phyloP scores from a whole-genome alignment of 2,888 invertebrate genomes.

The Cabera pusaria region DNA sequence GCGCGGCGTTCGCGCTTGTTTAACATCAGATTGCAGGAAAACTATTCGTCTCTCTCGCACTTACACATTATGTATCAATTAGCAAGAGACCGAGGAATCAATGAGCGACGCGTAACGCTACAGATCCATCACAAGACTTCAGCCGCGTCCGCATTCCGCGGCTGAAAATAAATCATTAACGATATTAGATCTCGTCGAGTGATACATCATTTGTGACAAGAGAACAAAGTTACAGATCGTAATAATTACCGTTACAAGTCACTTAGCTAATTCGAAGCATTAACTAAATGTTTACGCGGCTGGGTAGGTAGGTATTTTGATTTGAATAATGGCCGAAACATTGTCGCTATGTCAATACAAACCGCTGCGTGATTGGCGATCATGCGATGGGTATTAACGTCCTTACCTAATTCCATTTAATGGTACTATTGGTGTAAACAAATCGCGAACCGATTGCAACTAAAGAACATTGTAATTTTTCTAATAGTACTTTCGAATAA shows the following conservation, averaged over 20 bases:
- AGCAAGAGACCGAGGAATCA: slow-evolving; percentile 40
- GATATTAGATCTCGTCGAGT: slow-evolving; percentile 47
- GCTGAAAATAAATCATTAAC: slow-evolving; percentile 71
- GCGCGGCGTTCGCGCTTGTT: slow-evolving; percentile 46
- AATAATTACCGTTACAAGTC: slow-evolving; percentile 30
- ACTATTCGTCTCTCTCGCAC: slow-evolving; percentile 49
- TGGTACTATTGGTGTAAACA: too few species aligned
- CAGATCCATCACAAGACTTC: slow-evolving; percentile 61
- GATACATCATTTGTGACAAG: slow-evolving; percentile 43
- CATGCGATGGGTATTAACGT: too few species aligned
- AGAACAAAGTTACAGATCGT: slow-evolving; percentile 33
- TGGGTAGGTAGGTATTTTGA: slow-evolving; percentile 6
- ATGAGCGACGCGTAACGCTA: slow-evolving; percentile 37
- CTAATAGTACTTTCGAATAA: too few species aligned
- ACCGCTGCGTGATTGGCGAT: too few species aligned
- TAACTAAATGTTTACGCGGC: slow-evolving; percentile 1
- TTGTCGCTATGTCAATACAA: background rate
- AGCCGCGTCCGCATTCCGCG: slow-evolving; percentile 61
- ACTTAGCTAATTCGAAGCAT: slow-evolving; percentile 22
- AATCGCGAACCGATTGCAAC: too few species aligned
- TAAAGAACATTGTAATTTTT: too few species aligned
- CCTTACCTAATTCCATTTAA: too few species aligned
- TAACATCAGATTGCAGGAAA: slow-evolving; percentile 33
- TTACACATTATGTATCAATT: slow-evolving; percentile 29
- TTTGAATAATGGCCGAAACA: slow-evolving; percentile 14